Evolutionary conservation across 2,113 vertebrate genomes (phyloP).

Genomic region (Donacobius atricapilla): DNA sequence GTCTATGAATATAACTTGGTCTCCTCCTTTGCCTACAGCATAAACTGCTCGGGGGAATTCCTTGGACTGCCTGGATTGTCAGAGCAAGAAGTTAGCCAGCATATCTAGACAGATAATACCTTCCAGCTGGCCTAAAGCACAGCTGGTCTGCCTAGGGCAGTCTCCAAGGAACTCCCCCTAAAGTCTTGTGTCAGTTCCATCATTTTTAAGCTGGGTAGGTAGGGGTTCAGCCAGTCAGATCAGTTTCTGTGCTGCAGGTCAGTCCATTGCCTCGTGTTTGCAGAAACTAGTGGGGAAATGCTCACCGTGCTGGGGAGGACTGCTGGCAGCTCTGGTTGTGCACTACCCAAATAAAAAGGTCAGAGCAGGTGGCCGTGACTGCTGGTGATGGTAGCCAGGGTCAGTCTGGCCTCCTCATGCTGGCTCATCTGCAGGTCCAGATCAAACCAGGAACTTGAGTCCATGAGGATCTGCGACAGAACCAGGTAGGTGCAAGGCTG

Average conservation of each 20-base stretch:
- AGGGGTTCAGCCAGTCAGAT: not conserved
- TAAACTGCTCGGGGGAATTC: not conserved
- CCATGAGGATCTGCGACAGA: not conserved
- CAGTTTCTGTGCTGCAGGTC: not conserved
- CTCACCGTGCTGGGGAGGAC: not conserved
- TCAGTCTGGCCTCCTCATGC: not conserved
- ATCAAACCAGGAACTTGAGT: not conserved
- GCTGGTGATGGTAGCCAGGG: not conserved
- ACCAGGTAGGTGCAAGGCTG: not conserved
- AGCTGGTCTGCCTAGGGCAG: not conserved
- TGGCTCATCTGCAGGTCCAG: not conserved
- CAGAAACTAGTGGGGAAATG: not conserved
- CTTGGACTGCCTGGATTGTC: not conserved
- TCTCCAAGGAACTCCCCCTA: not conserved
- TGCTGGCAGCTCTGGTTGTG: accelerated
- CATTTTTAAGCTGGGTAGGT: not conserved
- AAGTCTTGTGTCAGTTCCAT: not conserved
- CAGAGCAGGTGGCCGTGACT: not conserved
- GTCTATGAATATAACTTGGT: not conserved
- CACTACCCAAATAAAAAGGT: not conserved
- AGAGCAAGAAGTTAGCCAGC: not conserved
- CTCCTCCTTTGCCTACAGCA: not conserved
- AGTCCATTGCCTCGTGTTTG: not conserved
- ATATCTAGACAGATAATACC: not conserved
- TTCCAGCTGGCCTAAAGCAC: not conserved